A percentile compares a stretch with the other conserved stretches of the same genome.
phyloP scores from a whole-genome alignment of 2,797 vertebrate species.

The Phaenicophaeus curvirostris region DNA sequence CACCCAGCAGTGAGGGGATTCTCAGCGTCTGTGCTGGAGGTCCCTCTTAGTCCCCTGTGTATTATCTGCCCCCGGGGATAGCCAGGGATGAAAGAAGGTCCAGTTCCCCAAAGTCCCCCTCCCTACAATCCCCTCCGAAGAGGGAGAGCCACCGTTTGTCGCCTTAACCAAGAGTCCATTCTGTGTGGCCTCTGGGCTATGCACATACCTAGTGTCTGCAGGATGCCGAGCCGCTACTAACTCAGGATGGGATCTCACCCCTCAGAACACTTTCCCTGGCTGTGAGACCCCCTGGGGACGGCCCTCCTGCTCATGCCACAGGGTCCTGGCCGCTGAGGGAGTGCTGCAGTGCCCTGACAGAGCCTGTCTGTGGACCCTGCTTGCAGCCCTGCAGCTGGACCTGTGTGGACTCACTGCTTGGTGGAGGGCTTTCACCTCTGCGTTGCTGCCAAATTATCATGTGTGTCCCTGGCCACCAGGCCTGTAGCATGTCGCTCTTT shows the following conservation, averaged over 20 bases:
- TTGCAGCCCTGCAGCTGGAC: not conserved
- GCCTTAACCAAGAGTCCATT: conserved; percentile 56
- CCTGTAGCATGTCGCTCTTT: conserved; percentile 12
- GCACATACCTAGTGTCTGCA: not conserved
- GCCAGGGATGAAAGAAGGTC: not conserved
- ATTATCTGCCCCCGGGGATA: not conserved
- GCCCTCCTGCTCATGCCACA: not conserved
- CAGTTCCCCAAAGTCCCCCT: not conserved
- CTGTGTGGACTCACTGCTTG: not conserved
- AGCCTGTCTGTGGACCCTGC: not conserved
- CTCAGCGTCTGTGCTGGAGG: not conserved
- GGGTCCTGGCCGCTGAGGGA: not conserved
- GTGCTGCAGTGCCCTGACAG: rapidly evolving
- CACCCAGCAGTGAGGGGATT: not conserved
- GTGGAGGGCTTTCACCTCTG: not conserved
- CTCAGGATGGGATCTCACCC: conserved; percentile 17
- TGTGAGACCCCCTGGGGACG: not conserved
- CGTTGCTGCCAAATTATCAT: not conserved
- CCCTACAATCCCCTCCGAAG: not conserved
- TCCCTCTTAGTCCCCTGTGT: not conserved
- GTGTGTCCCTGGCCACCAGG: not conserved
- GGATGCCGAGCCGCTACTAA: not conserved
- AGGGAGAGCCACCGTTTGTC: conserved; percentile 34
- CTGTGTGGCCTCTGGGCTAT: conserved; percentile 34
- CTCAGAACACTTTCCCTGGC: not conserved